These are phyloP conservation scores for Pseudobourletiella spinata DNA, from an alignment of 1,140 invertebrate genomes.

Conservation along the genomic window DNA sequence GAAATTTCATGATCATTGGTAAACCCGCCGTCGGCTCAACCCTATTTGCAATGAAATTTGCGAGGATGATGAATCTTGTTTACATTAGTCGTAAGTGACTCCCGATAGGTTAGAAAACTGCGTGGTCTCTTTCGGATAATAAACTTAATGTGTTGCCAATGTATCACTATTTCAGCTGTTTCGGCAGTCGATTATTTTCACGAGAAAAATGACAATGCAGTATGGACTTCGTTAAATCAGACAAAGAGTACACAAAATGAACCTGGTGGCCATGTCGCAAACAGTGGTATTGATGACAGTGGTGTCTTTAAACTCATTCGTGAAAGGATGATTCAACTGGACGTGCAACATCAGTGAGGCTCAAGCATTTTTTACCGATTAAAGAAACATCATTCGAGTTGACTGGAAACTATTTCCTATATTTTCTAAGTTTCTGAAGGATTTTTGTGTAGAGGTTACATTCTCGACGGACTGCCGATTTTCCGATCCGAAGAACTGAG, in stretches of 20 bases:
- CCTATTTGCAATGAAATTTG: slow-evolving; percentile 17
- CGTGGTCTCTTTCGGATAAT: not conserved
- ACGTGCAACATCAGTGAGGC: slow-evolving; percentile 20
- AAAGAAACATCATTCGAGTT: too few relatives aligned
- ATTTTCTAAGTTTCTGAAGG: not conserved
- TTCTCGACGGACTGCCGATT: slow-evolving; percentile 28
- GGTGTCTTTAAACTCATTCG: slow-evolving; percentile 12
- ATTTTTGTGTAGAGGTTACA: slow-evolving; percentile 19
- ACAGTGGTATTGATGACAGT: slow-evolving; percentile 1
- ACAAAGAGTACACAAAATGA: not conserved
- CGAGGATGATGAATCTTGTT: slow-evolving; percentile 21
- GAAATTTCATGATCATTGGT: slow-evolving; percentile 21
- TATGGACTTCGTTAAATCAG: too few relatives aligned
- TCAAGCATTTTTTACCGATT: not conserved
- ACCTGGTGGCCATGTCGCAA: not conserved
- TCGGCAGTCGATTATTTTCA: slow-evolving; percentile 17
- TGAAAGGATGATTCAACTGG: slow-evolving; percentile 16
- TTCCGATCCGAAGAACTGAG: slow-evolving; percentile 11
- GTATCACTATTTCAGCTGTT: slow-evolving; percentile 2
- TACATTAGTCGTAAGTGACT: slow-evolving; percentile 21
- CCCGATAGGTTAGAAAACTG: not conserved
- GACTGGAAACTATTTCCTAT: not conserved
- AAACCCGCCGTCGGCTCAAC: slow-evolving; percentile 28
- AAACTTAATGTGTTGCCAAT: too few relatives aligned
- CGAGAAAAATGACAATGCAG: not conserved